These are phyloP conservation scores for Sesamia inferens DNA, from an alignment of 2,888 invertebrate species.

Conservation along the genomic window DNA sequence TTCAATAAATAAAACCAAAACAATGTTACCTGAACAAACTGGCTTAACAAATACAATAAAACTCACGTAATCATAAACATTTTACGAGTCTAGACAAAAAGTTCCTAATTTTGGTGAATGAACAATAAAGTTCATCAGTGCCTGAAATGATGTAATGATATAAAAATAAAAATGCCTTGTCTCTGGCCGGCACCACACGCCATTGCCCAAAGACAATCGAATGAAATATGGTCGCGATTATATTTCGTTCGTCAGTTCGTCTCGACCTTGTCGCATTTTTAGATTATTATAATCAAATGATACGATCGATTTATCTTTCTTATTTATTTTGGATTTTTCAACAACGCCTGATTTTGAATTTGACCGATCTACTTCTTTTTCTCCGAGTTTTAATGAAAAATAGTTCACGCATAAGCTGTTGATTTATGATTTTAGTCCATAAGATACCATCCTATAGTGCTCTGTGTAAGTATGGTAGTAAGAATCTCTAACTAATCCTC, in stretches of 20 bases:
- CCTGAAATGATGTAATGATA: constrained; percentile 70
- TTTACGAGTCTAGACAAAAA: constrained; percentile 46
- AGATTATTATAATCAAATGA: constrained; percentile 41
- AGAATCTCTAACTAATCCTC: too few relatives aligned
- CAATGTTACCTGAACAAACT: constrained; percentile 34
- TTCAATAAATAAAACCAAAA: constrained; percentile 22
- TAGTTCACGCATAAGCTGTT: too few relatives aligned
- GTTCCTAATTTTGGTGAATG: constrained; percentile 23
- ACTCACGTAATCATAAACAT: constrained; percentile 38
- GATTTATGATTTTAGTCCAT: background rate
- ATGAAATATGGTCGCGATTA: constrained; percentile 69
- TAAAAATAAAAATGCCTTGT: constrained; percentile 74
- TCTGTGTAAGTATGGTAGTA: background rate
- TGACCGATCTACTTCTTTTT: background rate
- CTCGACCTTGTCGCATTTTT: constrained; percentile 61
- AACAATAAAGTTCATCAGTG: constrained; percentile 45
- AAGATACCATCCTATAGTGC: too few relatives aligned
- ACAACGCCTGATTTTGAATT: background rate
- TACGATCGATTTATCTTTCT: constrained; percentile 17
- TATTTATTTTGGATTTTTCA: constrained; percentile 29
- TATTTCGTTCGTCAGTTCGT: constrained; percentile 60
- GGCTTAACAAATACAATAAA: constrained; percentile 25
- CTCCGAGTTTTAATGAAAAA: background rate
- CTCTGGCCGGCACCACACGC: constrained; percentile 78
- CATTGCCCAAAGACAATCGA: constrained; percentile 81